Evolutionary conservation across 2,113 vertebrate genomes (phyloP).

Genomic region (Nerophis ophidion): DNA sequence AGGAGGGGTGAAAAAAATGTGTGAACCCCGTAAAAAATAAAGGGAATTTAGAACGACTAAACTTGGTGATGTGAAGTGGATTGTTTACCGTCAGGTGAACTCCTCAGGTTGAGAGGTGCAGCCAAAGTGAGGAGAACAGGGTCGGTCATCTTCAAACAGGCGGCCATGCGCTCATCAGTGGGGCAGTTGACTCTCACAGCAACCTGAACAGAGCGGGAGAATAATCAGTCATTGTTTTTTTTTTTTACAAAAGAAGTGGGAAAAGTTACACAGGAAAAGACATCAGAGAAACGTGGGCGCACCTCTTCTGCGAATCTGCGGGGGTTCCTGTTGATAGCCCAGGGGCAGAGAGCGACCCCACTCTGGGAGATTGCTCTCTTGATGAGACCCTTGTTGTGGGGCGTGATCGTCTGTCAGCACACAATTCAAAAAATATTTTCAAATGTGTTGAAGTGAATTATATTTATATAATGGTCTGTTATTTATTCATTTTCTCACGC

Average conservation of each 20-base stretch:
- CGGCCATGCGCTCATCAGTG: constrained; percentile 65
- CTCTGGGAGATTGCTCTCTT: constrained; percentile 91
- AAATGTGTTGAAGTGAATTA: not conserved
- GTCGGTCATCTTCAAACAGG: constrained; percentile 76
- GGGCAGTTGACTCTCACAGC: constrained; percentile 80
- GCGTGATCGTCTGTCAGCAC: constrained; percentile 72
- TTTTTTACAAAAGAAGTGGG: not conserved
- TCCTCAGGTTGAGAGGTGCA: constrained; percentile 51
- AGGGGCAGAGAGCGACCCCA: constrained; percentile 76
- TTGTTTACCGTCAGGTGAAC: constrained; percentile 64
- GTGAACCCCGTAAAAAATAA: too few relatives aligned
- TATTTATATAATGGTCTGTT: too few relatives aligned
- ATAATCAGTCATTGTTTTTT: not conserved
- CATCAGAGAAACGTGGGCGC: not conserved
- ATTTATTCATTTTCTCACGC: too few relatives aligned
- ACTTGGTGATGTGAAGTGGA: too few relatives aligned
- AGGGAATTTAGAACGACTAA: too few relatives aligned
- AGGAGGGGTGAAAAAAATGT: too few relatives aligned
- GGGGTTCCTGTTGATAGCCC: constrained; percentile 81
- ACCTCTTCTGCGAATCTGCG: constrained; percentile 77
- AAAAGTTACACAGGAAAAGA: not conserved
- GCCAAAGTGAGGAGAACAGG: constrained; percentile 73
- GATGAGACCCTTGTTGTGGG: constrained; percentile 85
- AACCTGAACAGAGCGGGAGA: constrained; percentile 62
- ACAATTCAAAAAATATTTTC: not conserved